Evolutionary conservation across 2,113 vertebrate species (phyloP).

Genomic region (Psettodes erumei): DNA sequence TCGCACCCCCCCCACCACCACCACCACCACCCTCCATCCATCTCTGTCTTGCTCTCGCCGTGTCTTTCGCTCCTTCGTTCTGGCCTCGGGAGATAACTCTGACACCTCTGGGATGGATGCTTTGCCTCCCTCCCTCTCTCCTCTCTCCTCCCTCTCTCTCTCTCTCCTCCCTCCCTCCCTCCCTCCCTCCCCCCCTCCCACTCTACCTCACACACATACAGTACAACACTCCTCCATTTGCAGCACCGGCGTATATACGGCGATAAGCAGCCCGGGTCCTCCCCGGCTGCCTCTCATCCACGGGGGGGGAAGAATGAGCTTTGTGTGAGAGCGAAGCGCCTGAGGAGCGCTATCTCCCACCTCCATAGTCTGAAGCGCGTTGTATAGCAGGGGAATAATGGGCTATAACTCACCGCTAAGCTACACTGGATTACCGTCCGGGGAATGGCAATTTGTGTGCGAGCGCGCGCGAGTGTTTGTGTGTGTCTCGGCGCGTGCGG

Average conservation of each 20-base stretch:
- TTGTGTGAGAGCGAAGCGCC: conserved; percentile 59
- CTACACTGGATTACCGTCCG: conserved; percentile 63
- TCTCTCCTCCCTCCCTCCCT: conserved; percentile 11
- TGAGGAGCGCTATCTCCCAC: conserved; percentile 62
- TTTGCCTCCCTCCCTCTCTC: conserved; percentile 1
- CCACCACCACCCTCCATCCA: conserved; percentile 42
- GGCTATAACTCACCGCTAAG: conserved; percentile 66
- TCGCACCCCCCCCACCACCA: neutral
- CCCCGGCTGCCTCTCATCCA: conserved; percentile 44
- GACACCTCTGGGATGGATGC: conserved; percentile 73
- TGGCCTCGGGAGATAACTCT: conserved; percentile 70
- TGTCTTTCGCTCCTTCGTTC: conserved; percentile 53
- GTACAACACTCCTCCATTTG: conserved; percentile 39
- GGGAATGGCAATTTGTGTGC: conserved; percentile 51
- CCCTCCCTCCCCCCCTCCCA: neutral
- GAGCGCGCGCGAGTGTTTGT: conserved; percentile 9
- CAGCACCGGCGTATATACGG: conserved; percentile 43
- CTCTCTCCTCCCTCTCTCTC: conserved; percentile 2
- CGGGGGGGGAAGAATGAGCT: conserved; percentile 60
- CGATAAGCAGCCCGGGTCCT: conserved; percentile 67
- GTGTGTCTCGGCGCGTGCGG: neutral
- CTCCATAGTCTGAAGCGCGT: conserved; percentile 61
- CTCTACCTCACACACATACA: conserved; percentile 34
- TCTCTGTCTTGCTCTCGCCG: conserved; percentile 40
- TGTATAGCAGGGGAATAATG: conserved; percentile 66